Evolutionary conservation across 2,888 invertebrate species (phyloP).

Genomic region (Halictus quadricinctus): DNA sequence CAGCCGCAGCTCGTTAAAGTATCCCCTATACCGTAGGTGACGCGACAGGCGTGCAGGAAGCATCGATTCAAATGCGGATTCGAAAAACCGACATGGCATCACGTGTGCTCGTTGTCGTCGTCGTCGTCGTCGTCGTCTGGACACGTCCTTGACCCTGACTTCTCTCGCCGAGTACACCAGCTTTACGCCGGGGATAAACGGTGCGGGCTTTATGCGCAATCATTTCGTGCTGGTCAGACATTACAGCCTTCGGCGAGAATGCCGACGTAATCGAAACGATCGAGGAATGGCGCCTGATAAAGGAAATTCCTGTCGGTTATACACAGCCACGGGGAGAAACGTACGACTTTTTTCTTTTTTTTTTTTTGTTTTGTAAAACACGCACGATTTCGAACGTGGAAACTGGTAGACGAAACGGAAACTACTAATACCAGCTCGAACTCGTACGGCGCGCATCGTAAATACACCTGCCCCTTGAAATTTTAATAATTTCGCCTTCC

Average conservation of each 20-base stretch:
- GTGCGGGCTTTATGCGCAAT: slow-evolving; percentile 50
- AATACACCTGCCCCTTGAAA: neutral
- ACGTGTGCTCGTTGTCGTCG: slow-evolving; percentile 41
- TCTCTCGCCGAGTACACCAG: slow-evolving; percentile 56
- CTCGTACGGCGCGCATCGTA: neutral
- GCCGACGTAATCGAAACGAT: neutral
- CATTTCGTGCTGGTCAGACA: slow-evolving; percentile 51
- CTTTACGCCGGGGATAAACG: slow-evolving; percentile 65
- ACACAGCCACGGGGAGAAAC: neutral
- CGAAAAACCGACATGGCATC: slow-evolving; percentile 60
- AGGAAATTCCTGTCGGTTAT: neutral
- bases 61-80: slow-evolving; percentile 61
- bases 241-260: slow-evolving; percentile 34
- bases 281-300: neutral
- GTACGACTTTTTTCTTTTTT: neutral
- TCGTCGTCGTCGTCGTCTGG: slow-evolving; percentile 46
- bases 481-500: neutral
- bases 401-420: neutral
- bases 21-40: slow-evolving; percentile 28
- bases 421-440: neutral
- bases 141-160: slow-evolving; percentile 72
- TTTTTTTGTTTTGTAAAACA: neutral
- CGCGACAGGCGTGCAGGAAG: slow-evolving; percentile 52
- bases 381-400: neutral
- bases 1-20: slow-evolving; percentile 42